phyloP scores from a whole-genome alignment of 2,888 invertebrate genomes.

The Erebia palarica region DNA sequence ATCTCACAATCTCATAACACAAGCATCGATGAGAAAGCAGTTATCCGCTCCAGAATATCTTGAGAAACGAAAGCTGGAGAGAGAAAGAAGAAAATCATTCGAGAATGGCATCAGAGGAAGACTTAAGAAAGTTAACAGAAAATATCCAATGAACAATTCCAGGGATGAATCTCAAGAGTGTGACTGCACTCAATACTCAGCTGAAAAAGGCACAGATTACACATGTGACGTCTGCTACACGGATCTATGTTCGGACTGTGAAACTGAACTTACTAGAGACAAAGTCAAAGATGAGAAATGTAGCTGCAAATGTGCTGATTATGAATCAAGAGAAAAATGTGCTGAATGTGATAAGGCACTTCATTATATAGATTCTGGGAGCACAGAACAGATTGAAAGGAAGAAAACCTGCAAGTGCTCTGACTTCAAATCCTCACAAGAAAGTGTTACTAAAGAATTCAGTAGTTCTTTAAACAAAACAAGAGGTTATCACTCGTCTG shows the following conservation, averaged over 20 bases:
- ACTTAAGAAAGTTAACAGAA: slow-evolving; percentile 82
- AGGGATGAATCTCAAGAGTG: slow-evolving; percentile 63
- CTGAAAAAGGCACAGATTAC: slow-evolving; percentile 71
- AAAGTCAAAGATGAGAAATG: slow-evolving; percentile 61
- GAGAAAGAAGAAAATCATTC: slow-evolving; percentile 85
- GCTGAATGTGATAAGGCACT: slow-evolving; percentile 70
- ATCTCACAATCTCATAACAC: slow-evolving; percentile 77
- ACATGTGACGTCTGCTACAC: slow-evolving; percentile 75
- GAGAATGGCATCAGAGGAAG: slow-evolving; percentile 83
- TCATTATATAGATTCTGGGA: slow-evolving; percentile 73
- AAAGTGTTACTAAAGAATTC: slow-evolving; percentile 72
- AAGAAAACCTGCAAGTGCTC: slow-evolving; percentile 70
- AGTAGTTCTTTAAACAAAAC: slow-evolving; percentile 66
- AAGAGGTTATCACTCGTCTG: slow-evolving; percentile 74
- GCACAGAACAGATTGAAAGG: slow-evolving; percentile 68
- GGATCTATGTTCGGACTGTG: slow-evolving; percentile 74
- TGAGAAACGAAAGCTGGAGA: slow-evolving; percentile 90
- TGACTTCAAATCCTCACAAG: slow-evolving; percentile 76
- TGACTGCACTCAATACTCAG: slow-evolving; percentile 67
- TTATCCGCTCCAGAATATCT: slow-evolving; percentile 94
- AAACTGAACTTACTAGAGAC: slow-evolving; percentile 61
- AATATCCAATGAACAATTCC: slow-evolving; percentile 59
- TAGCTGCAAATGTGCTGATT: slow-evolving; percentile 53
- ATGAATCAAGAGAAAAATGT: slow-evolving; percentile 62
- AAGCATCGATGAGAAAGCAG: slow-evolving; percentile 86